Evolutionary conservation across 1,140 invertebrate genomes (phyloP).

Genomic region (Lepidostoma basale): DNA sequence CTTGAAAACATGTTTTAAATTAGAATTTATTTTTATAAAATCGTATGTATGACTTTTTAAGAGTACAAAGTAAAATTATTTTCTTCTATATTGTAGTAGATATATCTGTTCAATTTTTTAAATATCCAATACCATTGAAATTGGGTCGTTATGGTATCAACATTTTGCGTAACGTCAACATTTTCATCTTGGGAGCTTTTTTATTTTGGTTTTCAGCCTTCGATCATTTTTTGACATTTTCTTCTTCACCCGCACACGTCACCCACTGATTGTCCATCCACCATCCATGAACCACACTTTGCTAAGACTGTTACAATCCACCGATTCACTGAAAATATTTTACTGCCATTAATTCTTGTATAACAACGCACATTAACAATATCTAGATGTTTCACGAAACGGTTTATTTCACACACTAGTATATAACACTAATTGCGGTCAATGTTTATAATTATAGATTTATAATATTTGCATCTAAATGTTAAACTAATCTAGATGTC

Average conservation of each 20-base stretch:
- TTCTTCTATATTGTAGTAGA: too few species aligned
- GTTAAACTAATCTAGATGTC: too few species aligned
- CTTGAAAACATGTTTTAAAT: too few species aligned
- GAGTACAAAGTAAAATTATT: too few species aligned
- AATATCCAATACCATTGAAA: too few species aligned
- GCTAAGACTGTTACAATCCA: constrained; percentile 11
- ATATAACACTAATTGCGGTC: background rate
- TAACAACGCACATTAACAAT: background rate
- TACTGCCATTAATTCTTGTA: background rate
- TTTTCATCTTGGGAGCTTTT: constrained; percentile 14
- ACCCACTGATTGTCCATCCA: constrained; percentile 7
- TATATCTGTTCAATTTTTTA: too few species aligned
- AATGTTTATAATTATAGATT: background rate
- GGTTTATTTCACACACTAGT: background rate
- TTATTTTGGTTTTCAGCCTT: constrained; percentile 8
- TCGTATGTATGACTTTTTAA: too few species aligned
- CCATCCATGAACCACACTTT: constrained; percentile 2
- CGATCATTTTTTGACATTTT: background rate
- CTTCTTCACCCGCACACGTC: background rate
- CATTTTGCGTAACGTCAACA: constrained; percentile 18
- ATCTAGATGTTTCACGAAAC: background rate
- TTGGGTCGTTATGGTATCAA: too few species aligned
- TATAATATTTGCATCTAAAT: too few species aligned
- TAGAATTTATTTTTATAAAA: too few species aligned
- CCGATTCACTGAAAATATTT: constrained; percentile 4